These are phyloP conservation scores for Tragelaphus scriptus DNA, from an alignment of 2,113 vertebrate genomes.

Conservation along the genomic window DNA sequence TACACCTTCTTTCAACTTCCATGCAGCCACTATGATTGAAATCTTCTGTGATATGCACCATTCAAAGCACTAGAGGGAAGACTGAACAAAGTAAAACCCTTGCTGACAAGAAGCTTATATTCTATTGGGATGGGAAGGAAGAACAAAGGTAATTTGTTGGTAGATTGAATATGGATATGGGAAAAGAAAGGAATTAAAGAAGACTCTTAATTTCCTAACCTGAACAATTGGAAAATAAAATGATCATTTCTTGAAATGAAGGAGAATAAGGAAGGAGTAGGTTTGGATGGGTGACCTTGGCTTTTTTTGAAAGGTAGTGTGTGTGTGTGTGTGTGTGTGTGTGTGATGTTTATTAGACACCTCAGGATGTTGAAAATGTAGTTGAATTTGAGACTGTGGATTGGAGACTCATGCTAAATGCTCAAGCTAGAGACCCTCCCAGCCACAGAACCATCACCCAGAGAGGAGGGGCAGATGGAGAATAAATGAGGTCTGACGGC, in stretches of 20 bases:
- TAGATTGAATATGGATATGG: not conserved
- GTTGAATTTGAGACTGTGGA: not conserved
- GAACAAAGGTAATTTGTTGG: not conserved
- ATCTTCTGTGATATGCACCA: not conserved
- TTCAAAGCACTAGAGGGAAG: not conserved
- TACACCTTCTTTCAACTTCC: not conserved
- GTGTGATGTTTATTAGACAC: not conserved
- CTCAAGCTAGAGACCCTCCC: not conserved
- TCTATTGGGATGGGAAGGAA: not conserved
- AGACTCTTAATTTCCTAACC: not conserved
- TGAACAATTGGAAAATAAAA: not conserved
- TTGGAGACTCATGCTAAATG: not conserved
- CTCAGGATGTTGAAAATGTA: not conserved
- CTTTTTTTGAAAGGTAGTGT: not conserved
- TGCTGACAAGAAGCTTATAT: not conserved
- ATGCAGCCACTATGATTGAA: not conserved
- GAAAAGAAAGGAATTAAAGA: not conserved
- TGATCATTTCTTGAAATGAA: not conserved
- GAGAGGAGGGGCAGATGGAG: not conserved
- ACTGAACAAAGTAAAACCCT: not conserved
- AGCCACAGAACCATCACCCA: not conserved
- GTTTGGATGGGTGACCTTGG: not conserved
- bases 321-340: not conserved
- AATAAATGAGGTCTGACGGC: not conserved
- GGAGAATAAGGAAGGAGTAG: not conserved